Percentiles rank a stretch among this genome's conserved stretches.
Conservation (phyloP, 2,797 vertebrate species). For the Enteromius fasciolatus region DNA sequence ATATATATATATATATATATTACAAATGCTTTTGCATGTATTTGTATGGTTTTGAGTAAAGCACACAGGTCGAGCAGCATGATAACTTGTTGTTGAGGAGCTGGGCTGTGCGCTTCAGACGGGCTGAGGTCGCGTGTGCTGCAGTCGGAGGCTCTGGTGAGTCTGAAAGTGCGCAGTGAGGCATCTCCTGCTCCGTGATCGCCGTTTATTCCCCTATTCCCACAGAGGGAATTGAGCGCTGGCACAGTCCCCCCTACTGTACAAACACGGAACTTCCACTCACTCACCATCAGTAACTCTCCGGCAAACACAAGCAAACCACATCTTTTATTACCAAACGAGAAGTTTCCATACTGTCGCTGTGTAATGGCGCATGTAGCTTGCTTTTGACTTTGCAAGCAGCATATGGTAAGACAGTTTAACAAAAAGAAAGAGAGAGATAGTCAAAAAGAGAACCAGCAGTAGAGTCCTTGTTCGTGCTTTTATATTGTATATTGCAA, state of each 20-base stretch:
- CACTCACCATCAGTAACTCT: slow-evolving; percentile 26
- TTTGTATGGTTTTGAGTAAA: neutral
- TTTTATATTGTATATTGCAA: neutral
- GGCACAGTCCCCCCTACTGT: slow-evolving; percentile 66
- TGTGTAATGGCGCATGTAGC: neutral
- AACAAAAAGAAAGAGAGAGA: slow-evolving; percentile 3
- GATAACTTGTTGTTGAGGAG: slow-evolving; percentile 28
- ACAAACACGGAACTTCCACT: slow-evolving; percentile 55
- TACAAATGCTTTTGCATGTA: neutral
- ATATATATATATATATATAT: neutral
- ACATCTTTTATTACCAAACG: slow-evolving; percentile 25
- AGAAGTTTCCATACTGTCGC: slow-evolving; percentile 3
- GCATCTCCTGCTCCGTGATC: slow-evolving; percentile 43
- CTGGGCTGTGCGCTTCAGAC: slow-evolving; percentile 1
- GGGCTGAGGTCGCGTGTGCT: slow-evolving; percentile 24
- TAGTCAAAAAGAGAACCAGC: neutral
- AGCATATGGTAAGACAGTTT: neutral
- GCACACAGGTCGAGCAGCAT: neutral
- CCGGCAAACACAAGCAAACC: slow-evolving; percentile 32
- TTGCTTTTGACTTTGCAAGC: neutral
- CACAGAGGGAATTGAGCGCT: slow-evolving; percentile 47
- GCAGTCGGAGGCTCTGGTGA: slow-evolving; percentile 41
- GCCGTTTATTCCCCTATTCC: slow-evolving; percentile 43
- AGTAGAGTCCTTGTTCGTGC: neutral
- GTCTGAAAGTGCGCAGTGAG: slow-evolving; percentile 44